Base-by-base conservation (phyloP, 2,888 invertebrate genomes). In the Dicranocentrus wangi region DNA sequence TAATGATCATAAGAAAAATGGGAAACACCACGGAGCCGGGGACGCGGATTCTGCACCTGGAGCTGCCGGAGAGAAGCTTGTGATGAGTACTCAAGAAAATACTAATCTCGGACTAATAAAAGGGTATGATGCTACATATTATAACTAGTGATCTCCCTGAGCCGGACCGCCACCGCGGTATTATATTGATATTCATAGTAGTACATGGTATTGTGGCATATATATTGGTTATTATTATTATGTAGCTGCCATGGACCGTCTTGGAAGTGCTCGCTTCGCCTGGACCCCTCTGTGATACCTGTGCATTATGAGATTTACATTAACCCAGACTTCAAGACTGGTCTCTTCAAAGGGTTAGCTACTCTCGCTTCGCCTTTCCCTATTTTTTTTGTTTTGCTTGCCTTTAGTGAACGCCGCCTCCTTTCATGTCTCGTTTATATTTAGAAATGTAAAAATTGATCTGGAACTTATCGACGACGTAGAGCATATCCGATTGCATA, bases 281-380 rank as follows among this genome's bases (percentile, higher is more conserved):
- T 95, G 13, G 92, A 93, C 0, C 89, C 88, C 42, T 88, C 90
- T 51, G 89, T 93, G 0, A 87, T 89, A 32, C 95, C 95, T 0
- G 87, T 88, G 19, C 90, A 92, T 82, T 95, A 95, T 88, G 92
- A 93, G 86, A 89, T 95, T 2, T 90, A 89, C 66, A 88, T 95
- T 39, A 89, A 91, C 87, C 95, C 95, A 0, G 89, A 94, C 86
- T 89, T 93, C 82, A 88, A 90, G 83, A 87, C 90, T 87, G 91
- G 91, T 79, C 87, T 89, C 13, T 93, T 92, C 85, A 87, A 83
- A 58, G 95, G 94, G 15, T 89, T 88, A 68, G 60, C 25, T 39
- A n/a, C 47, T 32, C 5, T 32, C 32, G 32, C 47, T 5, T 47
- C 39, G 13, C 39, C 13, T 13, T 39, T 13, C 13, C 39, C 7